Evolutionary conservation across 2,797 vertebrate genomes (phyloP).

Genomic region (Mycteria americana): DNA sequence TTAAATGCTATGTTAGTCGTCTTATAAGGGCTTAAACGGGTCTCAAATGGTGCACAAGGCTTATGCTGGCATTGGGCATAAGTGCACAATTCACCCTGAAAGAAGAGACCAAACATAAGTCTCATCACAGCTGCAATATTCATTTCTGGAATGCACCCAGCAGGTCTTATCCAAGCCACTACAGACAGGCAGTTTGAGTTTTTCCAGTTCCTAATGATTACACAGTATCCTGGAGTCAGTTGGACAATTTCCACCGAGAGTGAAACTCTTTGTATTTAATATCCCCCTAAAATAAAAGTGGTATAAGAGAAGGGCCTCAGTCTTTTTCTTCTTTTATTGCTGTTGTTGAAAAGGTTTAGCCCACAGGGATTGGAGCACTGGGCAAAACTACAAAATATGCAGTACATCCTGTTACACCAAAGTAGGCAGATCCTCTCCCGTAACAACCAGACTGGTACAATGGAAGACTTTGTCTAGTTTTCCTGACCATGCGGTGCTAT

Average conservation of each 20-base stretch:
- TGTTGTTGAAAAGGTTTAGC: conserved; percentile 58
- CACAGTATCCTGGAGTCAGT: conserved; percentile 63
- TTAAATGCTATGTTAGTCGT: not conserved
- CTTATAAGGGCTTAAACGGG: not conserved
- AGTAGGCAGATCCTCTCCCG: conserved; percentile 38
- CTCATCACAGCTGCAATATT: conserved; percentile 66
- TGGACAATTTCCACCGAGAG: conserved; percentile 47
- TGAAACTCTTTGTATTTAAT: conserved; percentile 63
- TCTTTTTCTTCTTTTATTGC: conserved; percentile 65
- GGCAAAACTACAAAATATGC: conserved; percentile 59
- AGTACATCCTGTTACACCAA: conserved; percentile 54
- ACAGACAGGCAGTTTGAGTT: conserved; percentile 63
- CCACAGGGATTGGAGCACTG: conserved; percentile 33
- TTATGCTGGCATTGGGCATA: not conserved
- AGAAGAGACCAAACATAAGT: conserved; percentile 37
- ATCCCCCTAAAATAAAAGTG: conserved; percentile 58
- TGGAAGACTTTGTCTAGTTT: conserved; percentile 56
- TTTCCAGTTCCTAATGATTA: conserved; percentile 72
- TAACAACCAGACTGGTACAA: conserved; percentile 50
- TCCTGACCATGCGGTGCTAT: conserved; percentile 34
- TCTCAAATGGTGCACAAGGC: conserved; percentile 6
- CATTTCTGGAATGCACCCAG: conserved; percentile 60
- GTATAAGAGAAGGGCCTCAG: conserved; percentile 55
- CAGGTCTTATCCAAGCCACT: conserved; percentile 64
- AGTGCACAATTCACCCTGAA: not conserved